These are phyloP conservation scores for Mesochorus sp. DNA, from an alignment of 2,888 invertebrate genomes.

Conservation along the genomic window DNA sequence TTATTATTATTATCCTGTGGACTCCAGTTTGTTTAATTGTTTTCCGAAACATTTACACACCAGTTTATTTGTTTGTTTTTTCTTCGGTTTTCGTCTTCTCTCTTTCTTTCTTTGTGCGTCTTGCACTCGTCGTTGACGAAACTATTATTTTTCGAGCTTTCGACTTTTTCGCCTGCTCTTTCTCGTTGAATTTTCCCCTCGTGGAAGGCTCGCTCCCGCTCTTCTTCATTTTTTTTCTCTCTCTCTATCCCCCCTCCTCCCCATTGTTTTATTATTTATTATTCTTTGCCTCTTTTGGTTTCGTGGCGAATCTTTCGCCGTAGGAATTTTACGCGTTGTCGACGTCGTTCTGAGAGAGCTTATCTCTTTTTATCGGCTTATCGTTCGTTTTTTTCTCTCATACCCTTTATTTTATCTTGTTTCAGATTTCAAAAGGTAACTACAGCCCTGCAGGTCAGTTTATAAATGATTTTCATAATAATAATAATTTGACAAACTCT, in stretches of 20 bases:
- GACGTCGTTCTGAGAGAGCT: slow-evolving; percentile 36
- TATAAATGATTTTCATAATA: too few species aligned
- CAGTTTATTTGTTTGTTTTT: slow-evolving; percentile 1
- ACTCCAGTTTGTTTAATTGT: slow-evolving; percentile 53
- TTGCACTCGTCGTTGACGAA: slow-evolving; percentile 51
- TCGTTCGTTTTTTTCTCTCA: slow-evolving; percentile 35
- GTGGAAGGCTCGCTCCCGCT: slow-evolving; percentile 22
- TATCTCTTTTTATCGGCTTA: slow-evolving; percentile 27
- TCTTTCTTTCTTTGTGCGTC: slow-evolving; percentile 46
- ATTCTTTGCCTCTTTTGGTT: neutral
- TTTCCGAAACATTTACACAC: slow-evolving; percentile 42
- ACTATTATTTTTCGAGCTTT: slow-evolving; percentile 42
- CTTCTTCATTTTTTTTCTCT: slow-evolving; percentile 2
- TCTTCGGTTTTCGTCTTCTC: neutral
- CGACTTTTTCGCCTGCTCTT: slow-evolving; percentile 33
- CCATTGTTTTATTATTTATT: slow-evolving; percentile 7
- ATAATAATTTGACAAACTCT: neutral
- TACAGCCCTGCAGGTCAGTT: neutral
- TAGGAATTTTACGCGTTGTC: slow-evolving; percentile 10
- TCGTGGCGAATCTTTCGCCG: neutral
- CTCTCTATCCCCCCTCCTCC: neutral
- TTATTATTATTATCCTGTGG: slow-evolving; percentile 57
- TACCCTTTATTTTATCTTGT: slow-evolving; percentile 45
- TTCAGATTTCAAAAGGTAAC: slow-evolving; percentile 8
- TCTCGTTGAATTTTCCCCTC: slow-evolving; percentile 27